Conservation (phyloP, 53 echinoderm and acorn worm species). For the Echinometra lucunter region DNA sequence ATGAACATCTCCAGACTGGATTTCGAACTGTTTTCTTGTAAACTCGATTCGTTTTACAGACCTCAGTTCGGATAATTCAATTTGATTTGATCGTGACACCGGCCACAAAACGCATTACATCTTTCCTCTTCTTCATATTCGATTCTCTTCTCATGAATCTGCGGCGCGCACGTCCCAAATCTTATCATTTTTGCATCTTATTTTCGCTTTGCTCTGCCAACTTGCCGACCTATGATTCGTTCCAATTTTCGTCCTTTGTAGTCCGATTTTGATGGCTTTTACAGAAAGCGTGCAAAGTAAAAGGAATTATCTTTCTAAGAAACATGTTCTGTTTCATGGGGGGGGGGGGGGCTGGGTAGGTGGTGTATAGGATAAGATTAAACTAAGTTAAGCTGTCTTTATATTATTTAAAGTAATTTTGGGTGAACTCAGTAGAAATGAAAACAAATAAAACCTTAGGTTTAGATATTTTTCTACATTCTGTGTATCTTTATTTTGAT, state of each 20-base stretch:
- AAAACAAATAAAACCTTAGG: too few species aligned
- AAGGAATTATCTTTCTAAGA: background rate
- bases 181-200: slow-evolving; percentile 28
- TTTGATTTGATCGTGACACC: slow-evolving; percentile 48
- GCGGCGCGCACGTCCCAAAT: slow-evolving; percentile 17
- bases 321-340: background rate
- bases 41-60: slow-evolving; percentile 36
- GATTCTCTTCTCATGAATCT: slow-evolving; percentile 19
- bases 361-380: too few species aligned
- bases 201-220: slow-evolving; percentile 37
- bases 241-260: background rate
- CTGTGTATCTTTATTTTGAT: too few species aligned
- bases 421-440: too few species aligned
- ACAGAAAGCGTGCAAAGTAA: background rate
- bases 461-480: too few species aligned
- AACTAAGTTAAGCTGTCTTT: too few species aligned
- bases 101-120: slow-evolving; percentile 55
- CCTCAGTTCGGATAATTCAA: slow-evolving; percentile 21
- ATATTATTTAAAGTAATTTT: too few species aligned
- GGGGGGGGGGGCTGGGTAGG: background rate
- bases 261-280: slow-evolving; percentile 38
- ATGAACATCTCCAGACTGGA: slow-evolving; percentile 8
- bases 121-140: slow-evolving; percentile 17
- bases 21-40: slow-evolving; percentile 37
- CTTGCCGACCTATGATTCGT: slow-evolving; percentile 34